A percentile compares a stretch with the other conserved stretches of the same genome.
These are phyloP conservation scores for Cichlasoma orientale DNA, from an alignment of 2,797 vertebrate genomes.

Conservation along the genomic window DNA sequence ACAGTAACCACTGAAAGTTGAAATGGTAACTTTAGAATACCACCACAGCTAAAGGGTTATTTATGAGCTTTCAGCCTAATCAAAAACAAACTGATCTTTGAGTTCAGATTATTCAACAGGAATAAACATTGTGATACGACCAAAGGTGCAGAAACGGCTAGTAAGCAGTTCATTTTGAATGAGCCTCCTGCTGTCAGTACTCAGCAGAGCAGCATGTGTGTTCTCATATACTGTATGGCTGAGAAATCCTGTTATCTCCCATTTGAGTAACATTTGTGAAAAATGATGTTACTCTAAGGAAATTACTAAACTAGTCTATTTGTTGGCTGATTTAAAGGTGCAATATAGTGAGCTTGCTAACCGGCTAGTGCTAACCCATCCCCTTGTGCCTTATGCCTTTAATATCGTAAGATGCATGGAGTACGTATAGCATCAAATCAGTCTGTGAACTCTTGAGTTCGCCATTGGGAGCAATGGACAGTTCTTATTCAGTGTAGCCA, in stretches of 20 bases:
- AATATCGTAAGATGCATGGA: background rate
- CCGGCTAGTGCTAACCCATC: background rate
- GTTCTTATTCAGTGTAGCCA: background rate
- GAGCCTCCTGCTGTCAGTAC: background rate
- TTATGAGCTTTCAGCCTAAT: background rate
- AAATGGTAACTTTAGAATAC: too few species aligned
- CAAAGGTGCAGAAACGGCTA: background rate
- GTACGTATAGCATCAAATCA: background rate
- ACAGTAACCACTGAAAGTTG: too few species aligned
- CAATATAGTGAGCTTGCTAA: background rate
- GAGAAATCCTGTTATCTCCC: background rate
- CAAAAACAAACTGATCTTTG: fast-evolving
- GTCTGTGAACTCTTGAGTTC: background rate
- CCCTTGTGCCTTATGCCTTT: background rate
- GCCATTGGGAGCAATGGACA: background rate
- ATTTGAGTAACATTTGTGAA: background rate
- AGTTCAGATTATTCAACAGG: background rate
- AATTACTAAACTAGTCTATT: background rate
- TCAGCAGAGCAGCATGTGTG: background rate
- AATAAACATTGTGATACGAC: background rate
- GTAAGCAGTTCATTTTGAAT: background rate
- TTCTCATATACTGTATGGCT: background rate
- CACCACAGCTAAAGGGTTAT: too few species aligned
- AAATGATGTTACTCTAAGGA: background rate
- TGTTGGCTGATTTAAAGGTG: background rate